Base-by-base conservation (phyloP, 2,113 vertebrate genomes). In the Dipodomys merriami region DNA sequence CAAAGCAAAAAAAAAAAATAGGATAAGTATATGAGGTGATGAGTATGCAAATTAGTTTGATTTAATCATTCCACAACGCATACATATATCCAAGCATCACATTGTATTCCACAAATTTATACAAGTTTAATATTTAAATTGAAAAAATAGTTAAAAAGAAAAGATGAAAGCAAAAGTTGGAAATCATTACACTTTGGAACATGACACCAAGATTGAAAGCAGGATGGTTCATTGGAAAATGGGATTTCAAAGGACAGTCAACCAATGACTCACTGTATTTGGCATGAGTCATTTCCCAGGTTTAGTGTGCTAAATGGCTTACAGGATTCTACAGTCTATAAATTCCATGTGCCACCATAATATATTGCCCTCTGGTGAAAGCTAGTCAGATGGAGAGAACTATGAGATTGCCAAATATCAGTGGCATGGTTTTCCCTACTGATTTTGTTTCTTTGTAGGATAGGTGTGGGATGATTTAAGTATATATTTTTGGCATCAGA, bases 391-490 rank as follows among this genome's bases (percentile, higher is more conserved):
- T 91, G 72, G 88, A 80, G 76, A 86, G 74, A 96, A 39, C 60
- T 77, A 44, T 90, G 83, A 90, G 64, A 78, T 87, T 94, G 81
- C 57, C 84, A 82, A 5, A 94, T 76, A 95, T 81, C 88, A 91
- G 35, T 89, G 23, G 81, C 65, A 84, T 82, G 39, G 35, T 92
- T 91, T 95, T 94, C 57, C 71, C 30, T 87, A 60, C 73, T 92
- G 91, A 93, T 84, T 94, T 86, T 96, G 57, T 92, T 92, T 94
- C 83, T 90, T 35, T 92, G 22, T 95, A 64, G 62, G 67, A 19
- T 95, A 64, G 62, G 67, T 74, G 60, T 95, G 81, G 35, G 87
- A 96, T 92, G 85, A 93, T 62, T 33, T 81, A 91, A 94, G 76
- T 71, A 68, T 23, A 77, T 94, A 93, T 93, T 91, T 95, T 82